Conservation (phyloP, 2,113 vertebrate species). For the Pachycephala philippinensis region DNA sequence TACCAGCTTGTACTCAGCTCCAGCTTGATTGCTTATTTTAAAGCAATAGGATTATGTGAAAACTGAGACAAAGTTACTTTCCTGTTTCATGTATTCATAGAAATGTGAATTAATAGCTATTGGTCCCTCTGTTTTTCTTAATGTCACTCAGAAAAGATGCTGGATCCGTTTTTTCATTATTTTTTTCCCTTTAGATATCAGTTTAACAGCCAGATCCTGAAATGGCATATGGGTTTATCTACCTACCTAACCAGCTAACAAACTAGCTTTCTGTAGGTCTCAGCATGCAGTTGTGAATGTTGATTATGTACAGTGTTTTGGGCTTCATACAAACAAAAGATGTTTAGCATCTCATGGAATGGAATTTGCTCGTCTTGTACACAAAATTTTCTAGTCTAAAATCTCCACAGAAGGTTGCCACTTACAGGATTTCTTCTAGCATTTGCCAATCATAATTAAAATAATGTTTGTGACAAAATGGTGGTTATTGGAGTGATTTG, state of each 20-base stretch:
- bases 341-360: background rate
- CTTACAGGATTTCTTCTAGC: background rate
- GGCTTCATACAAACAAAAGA: background rate
- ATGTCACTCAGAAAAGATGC: background rate
- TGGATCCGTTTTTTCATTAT: too few relatives aligned
- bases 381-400: background rate
- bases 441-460: background rate
- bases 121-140: background rate
- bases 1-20: background rate
- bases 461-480: background rate
- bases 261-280: background rate
- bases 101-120: background rate
- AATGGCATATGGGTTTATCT: background rate
- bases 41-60: background rate
- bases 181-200: background rate
- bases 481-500: background rate
- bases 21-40: background rate
- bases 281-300: background rate
- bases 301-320: background rate
- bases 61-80: background rate
- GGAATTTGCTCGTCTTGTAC: accelerated
- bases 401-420: background rate
- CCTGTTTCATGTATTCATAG: background rate
- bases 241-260: accelerated
- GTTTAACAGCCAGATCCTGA: background rate